Conservation (phyloP, 1,140 invertebrate genomes). For the Penaeus indicus region DNA sequence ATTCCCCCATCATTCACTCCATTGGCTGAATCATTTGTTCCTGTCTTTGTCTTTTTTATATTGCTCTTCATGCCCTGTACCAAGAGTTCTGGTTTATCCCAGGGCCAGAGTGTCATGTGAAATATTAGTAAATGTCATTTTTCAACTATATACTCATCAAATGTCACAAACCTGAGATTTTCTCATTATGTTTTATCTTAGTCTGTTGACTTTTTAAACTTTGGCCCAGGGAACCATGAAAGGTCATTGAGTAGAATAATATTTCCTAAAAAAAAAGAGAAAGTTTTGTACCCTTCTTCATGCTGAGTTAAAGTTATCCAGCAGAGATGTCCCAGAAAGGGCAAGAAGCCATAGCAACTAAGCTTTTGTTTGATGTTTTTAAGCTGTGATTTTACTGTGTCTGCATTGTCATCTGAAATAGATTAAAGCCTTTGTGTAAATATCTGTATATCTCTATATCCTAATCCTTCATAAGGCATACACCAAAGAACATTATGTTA, state of each 20-base stretch:
- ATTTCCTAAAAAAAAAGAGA: constrained; percentile 54
- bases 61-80: constrained; percentile 21
- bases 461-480: background rate
- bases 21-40: constrained; percentile 27
- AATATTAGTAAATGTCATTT: constrained; percentile 44
- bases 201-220: constrained; percentile 29
- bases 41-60: constrained; percentile 20
- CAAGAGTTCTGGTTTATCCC: constrained; percentile 56
- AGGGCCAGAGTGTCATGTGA: constrained; percentile 48
- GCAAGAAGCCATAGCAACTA: constrained; percentile 60
- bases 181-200: constrained; percentile 53
- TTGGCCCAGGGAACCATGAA: constrained; percentile 53
- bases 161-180: constrained; percentile 61
- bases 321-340: constrained; percentile 49
- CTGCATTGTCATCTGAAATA: constrained; percentile 65
- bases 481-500: background rate
- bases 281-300: constrained; percentile 60
- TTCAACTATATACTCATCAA: constrained; percentile 48
- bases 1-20: constrained; percentile 8
- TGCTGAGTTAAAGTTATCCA: constrained; percentile 51
- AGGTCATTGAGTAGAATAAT: constrained; percentile 50
- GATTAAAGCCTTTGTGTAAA: constrained; percentile 63
- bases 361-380: constrained; percentile 65
- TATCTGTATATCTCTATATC: constrained; percentile 31
- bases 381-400: constrained; percentile 65